Base-by-base conservation (phyloP, 2,888 invertebrate genomes). In the Melinaea marsaeus region DNA sequence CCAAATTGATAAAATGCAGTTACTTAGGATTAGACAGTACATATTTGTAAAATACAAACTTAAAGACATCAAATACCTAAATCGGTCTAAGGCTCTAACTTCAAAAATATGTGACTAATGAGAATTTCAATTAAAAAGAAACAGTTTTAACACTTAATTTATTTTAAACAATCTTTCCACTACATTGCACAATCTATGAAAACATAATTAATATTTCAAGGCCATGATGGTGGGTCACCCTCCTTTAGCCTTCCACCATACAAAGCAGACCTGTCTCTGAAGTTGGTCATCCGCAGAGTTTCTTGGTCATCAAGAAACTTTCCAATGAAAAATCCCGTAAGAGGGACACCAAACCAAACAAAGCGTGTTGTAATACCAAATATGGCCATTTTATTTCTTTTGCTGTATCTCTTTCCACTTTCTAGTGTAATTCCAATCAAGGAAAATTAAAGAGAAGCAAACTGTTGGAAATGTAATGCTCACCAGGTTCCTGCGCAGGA, bases 201-300 rank as follows among this genome's bases (percentile, higher is more conserved):
- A 32, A 51, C 9, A 51, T 7, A 51, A 22, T 5, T 35, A 13
- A 42, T 33, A 47, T 48, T 54, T 91, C 74, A 92, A 51, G 94
- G 94, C 97, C 96, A 97, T 11, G 95, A 93, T 63, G 96, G 96
- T 72, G 89, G 78, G 66, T 94, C 94, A 6, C 93, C 95, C 69
- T 93, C 92, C 71, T 93, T 93, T 2, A 93, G 85, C 51, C 79
- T 85, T 64, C 94, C 91, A 33, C 95, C 95, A 78, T 94, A 97
- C 48, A 97, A 84, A 58, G 94, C 92, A 75, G 96, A 96, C 79
- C 95, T 96, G 78, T 97, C 97, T 65, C 96, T 92, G 80, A 94
- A 97, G 71, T 83, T 85, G 0, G 92, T 90, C 93, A 96, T 93
- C 62, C 96, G 92, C 65, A 94, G 89, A 0, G 94, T 94, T 86